Base-by-base conservation (phyloP, 2,113 vertebrate genomes). In the Copsychus sechellarum region DNA sequence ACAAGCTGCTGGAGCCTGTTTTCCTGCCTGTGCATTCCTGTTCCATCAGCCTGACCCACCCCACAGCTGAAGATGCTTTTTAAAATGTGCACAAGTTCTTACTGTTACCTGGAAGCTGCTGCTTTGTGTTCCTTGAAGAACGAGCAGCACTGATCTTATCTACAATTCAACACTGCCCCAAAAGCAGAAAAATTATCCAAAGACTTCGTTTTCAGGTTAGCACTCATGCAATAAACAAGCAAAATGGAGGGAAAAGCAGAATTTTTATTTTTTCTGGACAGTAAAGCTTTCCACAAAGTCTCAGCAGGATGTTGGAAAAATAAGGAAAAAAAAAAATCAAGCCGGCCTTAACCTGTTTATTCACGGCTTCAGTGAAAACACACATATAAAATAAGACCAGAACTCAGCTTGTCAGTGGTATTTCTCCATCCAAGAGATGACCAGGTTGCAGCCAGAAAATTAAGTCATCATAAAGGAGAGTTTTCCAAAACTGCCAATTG, bases 361-460 rank as follows among this genome's bases (percentile, higher is more conserved):
- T 69, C 47, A 71, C 38, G 34, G 61, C 67, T 53, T 62, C 47
- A 25, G 33, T 20, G 33, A 74, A 78, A 73, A 74, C 22, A 43
- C 21, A n/a, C 12, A 31, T 8, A 18, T 11, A 72, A 61, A 65
- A 60, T 8, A 11, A 81, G 56, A 76, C 15, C 24, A 70, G 33
- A 70, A 47, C 10, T 66, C 47, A 53, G 36, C 12, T 17, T 69
- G 42, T 28, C 47, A 34, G 2, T 45, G 73, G 28, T 45, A 36
- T 62, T 79, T 31, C 76, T 94, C 81, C 56, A 36, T 20, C 23
- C 61, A 51, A 86, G 65, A 77, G 43, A 43, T 73, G 62, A 80
- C 76, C 84, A 91, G 50, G 67, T 11, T 70, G 74, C 81, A 86
- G 69, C 29, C 58, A 62, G 31, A 86, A 93, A 96, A 93, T 64